phyloP scores from a whole-genome alignment of 2,888 invertebrate species.

The Torymus aiolomorphi region DNA sequence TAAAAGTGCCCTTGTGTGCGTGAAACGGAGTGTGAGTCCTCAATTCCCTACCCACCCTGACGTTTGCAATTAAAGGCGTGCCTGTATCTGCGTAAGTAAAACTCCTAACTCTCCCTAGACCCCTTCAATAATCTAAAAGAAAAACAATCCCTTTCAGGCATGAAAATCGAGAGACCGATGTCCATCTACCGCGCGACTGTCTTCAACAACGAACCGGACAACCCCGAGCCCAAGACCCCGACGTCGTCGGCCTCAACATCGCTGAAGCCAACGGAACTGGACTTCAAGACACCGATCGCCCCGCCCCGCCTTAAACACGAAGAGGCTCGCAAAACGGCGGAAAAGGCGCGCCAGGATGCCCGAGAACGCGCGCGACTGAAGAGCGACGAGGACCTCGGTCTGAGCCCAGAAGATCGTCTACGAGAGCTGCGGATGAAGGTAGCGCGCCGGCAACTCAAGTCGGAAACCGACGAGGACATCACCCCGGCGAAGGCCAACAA shows the following conservation, averaged over 20 bases:
- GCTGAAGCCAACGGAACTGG: constrained; percentile 30
- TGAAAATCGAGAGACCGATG: constrained; percentile 13
- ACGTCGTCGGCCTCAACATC: too few species aligned
- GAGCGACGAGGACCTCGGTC: constrained; percentile 85
- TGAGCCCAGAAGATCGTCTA: constrained; percentile 81
- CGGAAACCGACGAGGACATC: constrained; percentile 61
- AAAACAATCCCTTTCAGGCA: constrained; percentile 9
- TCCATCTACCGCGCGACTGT: constrained; percentile 21
- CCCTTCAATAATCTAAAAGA: too few species aligned
- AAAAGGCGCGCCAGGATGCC: constrained; percentile 81
- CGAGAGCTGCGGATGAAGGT: constrained; percentile 70
- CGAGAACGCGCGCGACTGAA: constrained; percentile 82
- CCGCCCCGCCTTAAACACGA: constrained; percentile 77
- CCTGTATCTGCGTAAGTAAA: too few species aligned
- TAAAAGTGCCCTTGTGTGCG: too few species aligned
- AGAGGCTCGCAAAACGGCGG: constrained; percentile 76
- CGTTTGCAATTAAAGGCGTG: too few species aligned
- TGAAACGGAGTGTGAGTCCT: too few species aligned
- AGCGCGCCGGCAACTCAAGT: constrained; percentile 67
- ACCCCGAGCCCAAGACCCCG: neutral
- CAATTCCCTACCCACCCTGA: too few species aligned
- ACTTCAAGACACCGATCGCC: constrained; percentile 77
- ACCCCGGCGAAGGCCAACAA: constrained; percentile 61
- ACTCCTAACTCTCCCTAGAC: too few species aligned
- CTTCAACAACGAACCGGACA: neutral